Evolutionary conservation across 2,113 vertebrate genomes (phyloP).

Genomic region (Brienomyrus brachyistius): DNA sequence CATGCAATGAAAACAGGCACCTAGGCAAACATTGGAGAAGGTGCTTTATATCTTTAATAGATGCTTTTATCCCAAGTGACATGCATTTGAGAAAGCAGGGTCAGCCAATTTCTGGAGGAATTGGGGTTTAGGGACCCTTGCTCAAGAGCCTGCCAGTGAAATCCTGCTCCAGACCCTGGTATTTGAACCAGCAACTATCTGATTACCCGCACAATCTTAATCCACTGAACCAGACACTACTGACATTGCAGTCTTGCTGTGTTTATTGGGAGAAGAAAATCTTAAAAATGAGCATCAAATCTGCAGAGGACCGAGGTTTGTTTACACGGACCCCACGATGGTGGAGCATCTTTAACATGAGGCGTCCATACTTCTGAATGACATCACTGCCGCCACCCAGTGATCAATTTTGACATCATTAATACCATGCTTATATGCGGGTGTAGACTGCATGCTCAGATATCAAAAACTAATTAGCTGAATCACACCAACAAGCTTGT

Average conservation of each 20-base stretch:
- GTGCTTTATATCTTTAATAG: neutral
- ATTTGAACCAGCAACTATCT: too few relatives aligned
- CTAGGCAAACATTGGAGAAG: neutral
- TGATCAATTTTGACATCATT: neutral
- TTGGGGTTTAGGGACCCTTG: neutral
- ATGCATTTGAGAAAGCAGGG: neutral
- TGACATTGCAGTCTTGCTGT: neutral
- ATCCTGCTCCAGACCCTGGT: neutral
- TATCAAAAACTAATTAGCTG: constrained; percentile 11
- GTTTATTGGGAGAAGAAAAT: neutral
- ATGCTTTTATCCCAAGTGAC: neutral
- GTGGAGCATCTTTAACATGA: neutral
- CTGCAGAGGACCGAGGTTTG: neutral
- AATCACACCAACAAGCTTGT: neutral
- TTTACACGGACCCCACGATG: neutral
- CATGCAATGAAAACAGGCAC: neutral
- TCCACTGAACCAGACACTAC: too few relatives aligned
- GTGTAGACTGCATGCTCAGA: neutral
- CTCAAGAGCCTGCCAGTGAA: neutral
- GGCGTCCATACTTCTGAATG: neutral
- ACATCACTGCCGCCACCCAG: neutral
- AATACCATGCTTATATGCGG: neutral
- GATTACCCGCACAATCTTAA: too few relatives aligned
- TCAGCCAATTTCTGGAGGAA: neutral
- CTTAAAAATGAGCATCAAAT: neutral